Conservation (phyloP, 2,113 vertebrate genomes). For the Nansenia antarctica region DNA sequence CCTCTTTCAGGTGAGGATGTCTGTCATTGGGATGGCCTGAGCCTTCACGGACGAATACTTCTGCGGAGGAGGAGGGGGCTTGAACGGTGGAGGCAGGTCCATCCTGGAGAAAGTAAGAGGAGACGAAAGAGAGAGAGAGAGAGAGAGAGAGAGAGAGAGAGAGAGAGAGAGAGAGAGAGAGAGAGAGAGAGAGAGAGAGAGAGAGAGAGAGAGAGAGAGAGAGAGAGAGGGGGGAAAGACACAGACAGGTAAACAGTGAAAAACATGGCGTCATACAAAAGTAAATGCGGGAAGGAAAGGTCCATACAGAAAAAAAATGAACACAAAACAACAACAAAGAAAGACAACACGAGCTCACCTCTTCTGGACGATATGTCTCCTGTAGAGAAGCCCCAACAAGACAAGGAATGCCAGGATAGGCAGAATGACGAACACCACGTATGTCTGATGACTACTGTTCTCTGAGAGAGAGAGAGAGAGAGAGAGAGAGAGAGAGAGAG, state of each 20-base stretch:
- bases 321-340: too few relatives aligned
- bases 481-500: background rate
- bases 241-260: background rate
- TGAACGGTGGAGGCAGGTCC: constrained; percentile 69
- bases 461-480: background rate
- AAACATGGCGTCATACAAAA: background rate
- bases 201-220: background rate
- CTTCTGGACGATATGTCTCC: constrained; percentile 38
- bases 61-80: constrained; percentile 74
- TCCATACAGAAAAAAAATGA: background rate
- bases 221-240: background rate
- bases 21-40: constrained; percentile 15
- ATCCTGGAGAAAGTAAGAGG: constrained; percentile 46
- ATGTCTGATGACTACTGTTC: background rate
- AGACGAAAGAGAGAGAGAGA: too few relatives aligned
- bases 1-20: constrained; percentile 8
- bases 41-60: constrained; percentile 58
- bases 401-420: constrained; percentile 36
- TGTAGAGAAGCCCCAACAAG: constrained; percentile 41
- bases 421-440: constrained; percentile 32
- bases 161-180: background rate
- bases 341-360: constrained; percentile 42
- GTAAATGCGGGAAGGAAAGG: too few relatives aligned
- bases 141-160: too few relatives aligned
- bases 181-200: background rate